A percentile compares a stretch with the other conserved stretches of the same genome.
phyloP scores from a whole-genome alignment of 2,888 invertebrate species.

The Ichneumon xanthorius region DNA sequence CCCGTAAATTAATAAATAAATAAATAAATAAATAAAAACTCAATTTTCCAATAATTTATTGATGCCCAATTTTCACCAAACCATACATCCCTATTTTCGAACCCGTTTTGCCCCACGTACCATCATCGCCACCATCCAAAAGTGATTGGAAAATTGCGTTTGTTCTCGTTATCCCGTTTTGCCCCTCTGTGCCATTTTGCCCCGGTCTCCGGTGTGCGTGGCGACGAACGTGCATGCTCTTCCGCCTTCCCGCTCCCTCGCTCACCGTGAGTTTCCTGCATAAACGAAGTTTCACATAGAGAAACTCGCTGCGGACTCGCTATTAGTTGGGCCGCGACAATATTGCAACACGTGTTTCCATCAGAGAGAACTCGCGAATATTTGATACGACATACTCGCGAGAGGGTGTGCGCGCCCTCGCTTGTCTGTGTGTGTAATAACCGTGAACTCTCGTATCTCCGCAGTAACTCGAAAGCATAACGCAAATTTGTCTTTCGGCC shows the following conservation, averaged over 20 bases:
- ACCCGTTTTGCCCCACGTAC: no score
- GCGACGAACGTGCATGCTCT: neutral
- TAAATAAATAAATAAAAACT: conserved; percentile 27
- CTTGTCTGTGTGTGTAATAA: conserved; percentile 5
- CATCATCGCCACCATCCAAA: no score
- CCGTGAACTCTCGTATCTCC: conserved; percentile 22
- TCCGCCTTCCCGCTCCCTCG: neutral
- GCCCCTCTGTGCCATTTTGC: no score
- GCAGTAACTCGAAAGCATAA: conserved; percentile 29
- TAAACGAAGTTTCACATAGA: conserved; percentile 23
- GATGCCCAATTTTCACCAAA: no score
- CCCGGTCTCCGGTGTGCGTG: neutral
- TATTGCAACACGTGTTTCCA: conserved; percentile 62
- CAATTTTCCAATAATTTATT: no score
- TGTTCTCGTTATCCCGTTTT: no score
- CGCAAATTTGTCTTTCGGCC: conserved; percentile 28
- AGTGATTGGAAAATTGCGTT: no score
- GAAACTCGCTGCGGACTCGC: conserved; percentile 35
- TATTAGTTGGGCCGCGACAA: conserved; percentile 51
- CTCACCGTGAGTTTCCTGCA: conserved; percentile 6
- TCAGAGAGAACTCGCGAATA: conserved; percentile 46
- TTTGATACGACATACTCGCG: conserved; percentile 23
- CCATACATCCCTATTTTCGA: no score
- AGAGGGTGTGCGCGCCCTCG: neutral
- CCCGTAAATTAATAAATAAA: neutral